Base-by-base conservation (phyloP, 2,888 invertebrate species). In the Drosophila testacea region DNA sequence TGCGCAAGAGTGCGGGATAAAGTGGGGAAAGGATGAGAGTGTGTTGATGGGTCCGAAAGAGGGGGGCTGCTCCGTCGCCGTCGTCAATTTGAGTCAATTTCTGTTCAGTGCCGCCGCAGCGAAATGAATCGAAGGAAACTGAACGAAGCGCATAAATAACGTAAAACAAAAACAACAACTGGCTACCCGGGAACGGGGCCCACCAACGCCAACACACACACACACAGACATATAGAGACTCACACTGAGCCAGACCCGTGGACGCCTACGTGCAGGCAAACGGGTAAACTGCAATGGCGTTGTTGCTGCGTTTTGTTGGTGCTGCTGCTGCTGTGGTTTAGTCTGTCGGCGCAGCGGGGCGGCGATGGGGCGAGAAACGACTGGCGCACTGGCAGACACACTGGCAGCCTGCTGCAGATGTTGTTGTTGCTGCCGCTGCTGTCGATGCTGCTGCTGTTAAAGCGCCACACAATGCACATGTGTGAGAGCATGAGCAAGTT, bases 41-140 rank as follows among this genome's bases (percentile, higher is more conserved):
- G 27, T 30, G 39, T 0, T 39, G 13, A 2, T 32, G 22, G 13
- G 27, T 32, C 38, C 42, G 9, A 9, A 16, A 16, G 16, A 11
- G 52, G 30, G 32, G 47, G 9, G 22, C 51, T 47, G 63, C 73
- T 51, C 46, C 64, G 75, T 61, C 63, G 55, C 34, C 57, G 66
- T 74, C 77, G 85, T 81, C 88, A 88, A 83, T 88, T 86, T 86
- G 83, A 88, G 83, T 86, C 87, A 86, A 78, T 86, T 86, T 83
- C 51, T 79, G 88, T 86, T 66, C 81, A 68, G 67, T 73, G 69
- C 74, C 59, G 75, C 72, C 72, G 65, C 72, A 77, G 55, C 77
- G 62, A 77, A 77, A 77, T 77, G 77, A 86, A 84, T 88, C 89
- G 87, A 88, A 88, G 84, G 79, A 77, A 86, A 81, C 81, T 86